phyloP scores from a whole-genome alignment of 2,888 invertebrate genomes.

The Linyphia triangularis region DNA sequence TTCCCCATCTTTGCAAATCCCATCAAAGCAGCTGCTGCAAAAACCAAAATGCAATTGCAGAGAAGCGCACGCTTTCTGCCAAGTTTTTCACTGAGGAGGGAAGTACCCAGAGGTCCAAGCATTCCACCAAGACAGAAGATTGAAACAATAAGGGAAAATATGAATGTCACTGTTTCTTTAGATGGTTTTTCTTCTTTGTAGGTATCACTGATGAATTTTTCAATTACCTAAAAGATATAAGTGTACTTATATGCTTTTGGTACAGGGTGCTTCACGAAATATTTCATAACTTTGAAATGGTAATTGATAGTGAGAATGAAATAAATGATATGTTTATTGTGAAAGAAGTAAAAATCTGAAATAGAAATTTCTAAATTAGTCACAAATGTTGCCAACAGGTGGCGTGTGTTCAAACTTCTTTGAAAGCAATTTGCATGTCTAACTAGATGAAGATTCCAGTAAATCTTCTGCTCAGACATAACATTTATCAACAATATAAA shows the following conservation, averaged over 20 bases:
- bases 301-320: too few relatives aligned
- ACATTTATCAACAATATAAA: too few relatives aligned
- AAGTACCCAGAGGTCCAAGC: conserved; percentile 89
- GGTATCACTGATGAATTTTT: conserved; percentile 85
- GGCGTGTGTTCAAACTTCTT: too few relatives aligned
- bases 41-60: conserved; percentile 88
- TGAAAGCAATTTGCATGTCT: too few relatives aligned
- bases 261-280: too few relatives aligned
- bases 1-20: conserved; percentile 84
- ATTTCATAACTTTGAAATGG: too few relatives aligned
- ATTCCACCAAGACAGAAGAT: conserved; percentile 92
- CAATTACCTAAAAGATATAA: conserved; percentile 84
- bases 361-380: too few relatives aligned
- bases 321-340: too few relatives aligned
- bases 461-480: too few relatives aligned
- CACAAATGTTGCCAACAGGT: too few relatives aligned
- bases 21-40: conserved; percentile 85
- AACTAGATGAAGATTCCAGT: too few relatives aligned
- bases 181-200: conserved; percentile 80
- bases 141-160: conserved; percentile 89
- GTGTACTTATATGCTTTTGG: neutral
- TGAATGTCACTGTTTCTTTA: conserved; percentile 82
- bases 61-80: conserved; percentile 88
- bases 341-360: too few relatives aligned
- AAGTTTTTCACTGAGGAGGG: conserved; percentile 83